A percentile compares a stretch with the other conserved stretches of the same genome.
Evolutionary conservation across 1,140 invertebrate genomes (phyloP).

Genomic region (Dufourea novaeangliae): DNA sequence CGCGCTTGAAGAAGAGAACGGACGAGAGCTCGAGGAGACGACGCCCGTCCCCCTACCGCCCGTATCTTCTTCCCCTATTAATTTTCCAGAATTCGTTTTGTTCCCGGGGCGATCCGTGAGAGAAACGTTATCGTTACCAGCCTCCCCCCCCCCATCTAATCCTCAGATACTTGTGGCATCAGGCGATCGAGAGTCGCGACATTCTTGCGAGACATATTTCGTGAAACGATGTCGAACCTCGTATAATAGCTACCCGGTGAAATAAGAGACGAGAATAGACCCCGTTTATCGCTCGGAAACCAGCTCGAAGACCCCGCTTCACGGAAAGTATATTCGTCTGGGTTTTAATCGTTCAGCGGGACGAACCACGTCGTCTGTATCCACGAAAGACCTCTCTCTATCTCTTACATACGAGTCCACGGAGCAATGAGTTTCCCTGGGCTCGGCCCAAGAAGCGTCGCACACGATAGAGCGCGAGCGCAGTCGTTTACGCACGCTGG

Average conservation of each 20-base stretch:
- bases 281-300: conserved; percentile 3
- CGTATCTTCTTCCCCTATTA: conserved; percentile 31
- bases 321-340: not conserved
- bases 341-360: not conserved
- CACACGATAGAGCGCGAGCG: too few relatives aligned
- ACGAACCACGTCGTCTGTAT: not conserved
- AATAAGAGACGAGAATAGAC: not conserved
- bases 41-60: conserved; percentile 40
- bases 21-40: conserved; percentile 34
- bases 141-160: not conserved
- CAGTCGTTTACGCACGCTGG: conserved; percentile 17
- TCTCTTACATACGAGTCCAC: not conserved
- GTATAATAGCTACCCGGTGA: conserved; percentile 1
- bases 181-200: too few relatives aligned
- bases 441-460: too few relatives aligned
- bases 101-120: conserved; percentile 16
- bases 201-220: too few relatives aligned
- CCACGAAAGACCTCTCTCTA: not conserved
- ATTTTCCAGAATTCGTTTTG: conserved; percentile 44
- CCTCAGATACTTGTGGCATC: not conserved
- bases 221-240: not conserved
- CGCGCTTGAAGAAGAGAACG: conserved; percentile 8
- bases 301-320: not conserved
- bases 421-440: conserved; percentile 22
- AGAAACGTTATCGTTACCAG: conserved; percentile 37